Evolutionary conservation across 2,797 vertebrate species (phyloP).

Genomic region (Malacoraja senta): DNA sequence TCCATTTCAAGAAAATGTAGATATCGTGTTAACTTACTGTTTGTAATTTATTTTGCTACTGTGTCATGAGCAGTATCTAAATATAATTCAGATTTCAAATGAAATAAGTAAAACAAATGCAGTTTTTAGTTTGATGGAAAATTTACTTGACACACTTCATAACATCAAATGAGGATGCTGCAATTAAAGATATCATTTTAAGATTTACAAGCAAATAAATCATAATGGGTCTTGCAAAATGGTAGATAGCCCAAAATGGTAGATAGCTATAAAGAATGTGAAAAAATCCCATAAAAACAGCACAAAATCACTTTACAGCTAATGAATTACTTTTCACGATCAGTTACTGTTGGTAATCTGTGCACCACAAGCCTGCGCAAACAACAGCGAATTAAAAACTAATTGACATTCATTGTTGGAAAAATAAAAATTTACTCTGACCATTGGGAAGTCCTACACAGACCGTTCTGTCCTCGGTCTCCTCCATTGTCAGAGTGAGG

Average conservation of each 20-base stretch:
- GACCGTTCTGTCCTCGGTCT: too few relatives aligned
- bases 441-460: neutral
- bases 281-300: neutral
- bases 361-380: neutral
- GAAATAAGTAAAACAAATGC: slow-evolving; percentile 6
- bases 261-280: neutral
- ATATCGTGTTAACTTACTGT: neutral
- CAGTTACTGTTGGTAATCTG: neutral
- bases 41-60: neutral
- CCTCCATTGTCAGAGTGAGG: too few relatives aligned
- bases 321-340: neutral
- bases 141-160: neutral
- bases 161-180: neutral
- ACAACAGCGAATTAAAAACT: neutral
- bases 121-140: slow-evolving; percentile 42
- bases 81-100: neutral
- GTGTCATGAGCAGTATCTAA: neutral
- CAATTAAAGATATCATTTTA: neutral
- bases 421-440: neutral
- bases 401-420: neutral
- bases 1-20: neutral
- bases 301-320: neutral
- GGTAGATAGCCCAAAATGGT: neutral
- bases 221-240: neutral
- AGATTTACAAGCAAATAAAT: neutral